Evolutionary conservation across 1,140 invertebrate genomes (phyloP), one percentile per base, ranked within the genome.

Genomic region (Elymnias hypermnestra): DNA sequence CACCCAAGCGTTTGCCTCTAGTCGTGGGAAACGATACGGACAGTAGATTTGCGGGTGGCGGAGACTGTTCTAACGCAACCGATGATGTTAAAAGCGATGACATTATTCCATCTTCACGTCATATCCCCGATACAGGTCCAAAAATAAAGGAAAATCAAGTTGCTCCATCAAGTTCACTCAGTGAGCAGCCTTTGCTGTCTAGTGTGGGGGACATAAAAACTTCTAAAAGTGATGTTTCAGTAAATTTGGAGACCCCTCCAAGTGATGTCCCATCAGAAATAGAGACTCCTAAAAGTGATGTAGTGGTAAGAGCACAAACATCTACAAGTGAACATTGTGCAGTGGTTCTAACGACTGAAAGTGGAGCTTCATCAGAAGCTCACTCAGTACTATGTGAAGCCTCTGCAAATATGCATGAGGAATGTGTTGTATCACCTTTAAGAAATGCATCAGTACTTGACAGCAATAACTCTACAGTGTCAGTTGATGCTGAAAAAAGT

Each of bases 1-100:
- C 82, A 22, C 67, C 77, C 6, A 79, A 81, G 47, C 72, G 79
- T 44, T 35, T 74, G 41, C 66, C 69, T 17, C 50, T 69, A 25
- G 35, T 38, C 4, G 29, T 36, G 23, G 50, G 45, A 36, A 48
- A 49, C 14, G 46, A 47, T 12, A 44, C 45, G 7, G 50, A 48
- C 36, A 39, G 41, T 22, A 40, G 41, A 44, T 46, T 43, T 37
- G 50, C 49, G 31, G 49, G 49, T 21, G 49, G 49, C 15, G 49
- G 49, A 31, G 21, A 52, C 13, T 19, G 35, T 12, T 35, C 22
- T 40, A 26, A 18, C 37, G 21, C 10, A 33, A 9, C 37, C 25
- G 18, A 43, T 40, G 15, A 23, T 35, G 15, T 23, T 33, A 42
- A 44, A 39, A 33, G 10, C n/a, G 41, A 29, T 21, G 44, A 45